A percentile compares a stretch with the other conserved stretches of the same genome.
These are phyloP conservation scores for Fopius arisanus DNA, from an alignment of 1,140 invertebrate genomes.

Conservation along the genomic window DNA sequence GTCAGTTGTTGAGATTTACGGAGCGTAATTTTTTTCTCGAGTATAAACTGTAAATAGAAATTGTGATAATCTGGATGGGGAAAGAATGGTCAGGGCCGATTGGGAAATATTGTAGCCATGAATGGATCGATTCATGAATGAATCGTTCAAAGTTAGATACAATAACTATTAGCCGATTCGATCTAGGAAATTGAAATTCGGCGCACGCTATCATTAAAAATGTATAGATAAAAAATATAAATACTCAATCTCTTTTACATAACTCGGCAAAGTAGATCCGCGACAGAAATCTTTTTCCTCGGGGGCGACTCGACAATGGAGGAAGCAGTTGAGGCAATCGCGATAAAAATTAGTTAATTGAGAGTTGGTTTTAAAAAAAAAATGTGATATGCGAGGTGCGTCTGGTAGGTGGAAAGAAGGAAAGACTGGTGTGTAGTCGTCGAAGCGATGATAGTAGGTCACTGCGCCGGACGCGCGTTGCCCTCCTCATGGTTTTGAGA, in stretches of 20 bases:
- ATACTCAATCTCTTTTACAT: too few species aligned
- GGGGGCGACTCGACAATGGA: neutral
- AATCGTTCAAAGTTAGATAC: too few species aligned
- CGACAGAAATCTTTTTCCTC: too few species aligned
- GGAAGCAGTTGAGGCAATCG: neutral
- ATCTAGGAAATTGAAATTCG: too few species aligned
- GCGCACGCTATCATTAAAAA: too few species aligned
- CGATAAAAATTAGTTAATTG: neutral
- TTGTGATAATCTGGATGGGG: neutral
- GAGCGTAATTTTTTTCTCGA: constrained; percentile 5
- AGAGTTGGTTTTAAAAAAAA: constrained; percentile 21
- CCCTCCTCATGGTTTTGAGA: constrained; percentile 31
- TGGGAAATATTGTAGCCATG: too few species aligned
- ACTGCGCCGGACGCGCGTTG: constrained; percentile 61
- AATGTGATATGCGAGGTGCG: constrained; percentile 16
- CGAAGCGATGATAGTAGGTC: constrained; percentile 64
- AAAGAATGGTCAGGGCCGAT: neutral
- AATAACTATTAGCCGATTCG: too few species aligned
- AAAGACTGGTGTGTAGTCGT: constrained; percentile 38
- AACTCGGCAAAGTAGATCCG: too few species aligned
- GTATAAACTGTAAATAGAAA: neutral
- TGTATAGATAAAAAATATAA: too few species aligned
- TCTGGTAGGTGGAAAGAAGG: constrained; percentile 25
- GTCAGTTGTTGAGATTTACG: constrained; percentile 22
- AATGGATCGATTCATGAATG: too few species aligned